Percentiles rank a stretch among this genome's conserved stretches.
Conservation (phyloP, 2,797 vertebrate species). For the Columba guinea region DNA sequence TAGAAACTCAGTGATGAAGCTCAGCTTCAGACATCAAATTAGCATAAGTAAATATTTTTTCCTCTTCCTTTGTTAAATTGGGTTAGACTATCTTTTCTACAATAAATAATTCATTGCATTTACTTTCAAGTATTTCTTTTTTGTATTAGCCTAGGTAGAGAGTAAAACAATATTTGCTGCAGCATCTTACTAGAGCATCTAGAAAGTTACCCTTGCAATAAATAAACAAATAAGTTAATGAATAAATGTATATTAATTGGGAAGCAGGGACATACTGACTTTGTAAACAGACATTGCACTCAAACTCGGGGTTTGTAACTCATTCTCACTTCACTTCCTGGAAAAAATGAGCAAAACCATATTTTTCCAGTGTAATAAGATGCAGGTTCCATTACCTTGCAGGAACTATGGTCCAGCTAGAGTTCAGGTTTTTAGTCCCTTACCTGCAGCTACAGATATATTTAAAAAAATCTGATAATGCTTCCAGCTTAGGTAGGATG, state of each 20-base stretch:
- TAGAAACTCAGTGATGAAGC: neutral
- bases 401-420: neutral
- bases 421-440: conserved; percentile 21
- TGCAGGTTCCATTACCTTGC: neutral
- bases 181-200: neutral
- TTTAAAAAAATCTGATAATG: neutral
- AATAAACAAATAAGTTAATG: conserved; percentile 15
- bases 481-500: neutral
- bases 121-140: neutral
- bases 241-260: neutral
- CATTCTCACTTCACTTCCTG: neutral
- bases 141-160: neutral
- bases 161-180: neutral
- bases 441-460: neutral
- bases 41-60: neutral
- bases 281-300: neutral
- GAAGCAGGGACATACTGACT: neutral
- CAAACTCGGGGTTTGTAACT: neutral
- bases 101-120: neutral
- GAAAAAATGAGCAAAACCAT: neutral
- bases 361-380: conserved; percentile 7
- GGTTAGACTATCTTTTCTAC: neutral
- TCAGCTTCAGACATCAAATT: neutral
- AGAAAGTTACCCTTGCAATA: neutral
- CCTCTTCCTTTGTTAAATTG: neutral